Percentiles rank a stretch among this genome's conserved stretches.
These are phyloP conservation scores for Aythya baeri DNA, from an alignment of 2,113 vertebrate genomes.

Conservation along the genomic window DNA sequence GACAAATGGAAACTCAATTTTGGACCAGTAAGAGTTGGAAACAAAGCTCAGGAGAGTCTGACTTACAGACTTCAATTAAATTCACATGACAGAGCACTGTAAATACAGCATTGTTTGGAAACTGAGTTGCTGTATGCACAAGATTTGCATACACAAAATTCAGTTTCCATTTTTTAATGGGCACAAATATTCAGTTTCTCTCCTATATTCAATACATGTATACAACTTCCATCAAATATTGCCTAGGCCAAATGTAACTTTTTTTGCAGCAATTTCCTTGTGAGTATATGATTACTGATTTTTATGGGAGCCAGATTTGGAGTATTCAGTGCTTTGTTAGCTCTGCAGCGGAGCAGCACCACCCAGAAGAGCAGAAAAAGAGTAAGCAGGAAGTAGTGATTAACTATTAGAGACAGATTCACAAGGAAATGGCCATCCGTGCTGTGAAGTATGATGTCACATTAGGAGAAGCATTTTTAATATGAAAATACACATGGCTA, in stretches of 20 bases:
- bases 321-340: background rate
- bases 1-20: background rate
- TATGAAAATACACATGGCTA: background rate
- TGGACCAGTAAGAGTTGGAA: background rate
- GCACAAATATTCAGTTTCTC: background rate
- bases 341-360: background rate
- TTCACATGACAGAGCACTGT: background rate
- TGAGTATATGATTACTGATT: background rate
- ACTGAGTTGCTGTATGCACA: background rate
- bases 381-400: background rate
- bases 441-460: background rate
- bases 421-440: background rate
- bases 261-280: background rate
- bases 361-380: background rate
- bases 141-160: background rate
- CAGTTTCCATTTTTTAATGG: background rate
- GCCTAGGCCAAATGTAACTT: background rate
- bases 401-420: background rate
- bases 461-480: background rate
- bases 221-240: background rate
- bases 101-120: background rate
- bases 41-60: background rate
- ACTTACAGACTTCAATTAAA: background rate
- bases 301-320: background rate
- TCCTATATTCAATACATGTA: rapidly evolving